Evolutionary conservation across 37 sponge, comb jelly and placozoan species (phyloP), one percentile per base, ranked within the genome.

Genomic region (Axinella damicornis): DNA sequence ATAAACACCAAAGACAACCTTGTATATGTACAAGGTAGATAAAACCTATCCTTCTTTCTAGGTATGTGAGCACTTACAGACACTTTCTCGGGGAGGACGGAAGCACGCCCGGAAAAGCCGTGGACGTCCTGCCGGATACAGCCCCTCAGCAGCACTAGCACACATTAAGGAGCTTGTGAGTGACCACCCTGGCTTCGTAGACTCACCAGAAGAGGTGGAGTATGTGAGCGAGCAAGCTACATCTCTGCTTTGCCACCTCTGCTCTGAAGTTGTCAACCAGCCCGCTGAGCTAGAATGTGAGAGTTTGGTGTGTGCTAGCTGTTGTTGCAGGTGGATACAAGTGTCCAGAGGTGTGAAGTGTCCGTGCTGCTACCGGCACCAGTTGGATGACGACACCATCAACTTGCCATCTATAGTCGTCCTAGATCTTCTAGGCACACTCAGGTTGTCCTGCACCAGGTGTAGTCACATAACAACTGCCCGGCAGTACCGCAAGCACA

Each of bases 301-400:
- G 5, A 32, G 19, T 0, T 13, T 80, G 6, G 57, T 80, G 28
- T 80, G 80, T 67, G 55, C 33, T 13, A 28, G 1, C 12, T 80
- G 80, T 19, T 67, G 68, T n/a, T 53, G 69, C 32, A 60, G 17
- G 65, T 77, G 78, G 78, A 20, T 77, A 62, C 15, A 31, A 11
- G 2, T 35, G 0, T 61, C 39, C 36, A 1, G 24, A 20, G 1
- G 15, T 2, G 38, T 58, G 30, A 36, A 40, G 16, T 77, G 78
- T 34, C 80, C 80, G 16, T 65, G 80, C 80, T 80, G 80, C 57
- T 66, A 80, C 57, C 4, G 1, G 30, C 54, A 13, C 22, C 33
- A 39, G 9, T 4, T 66, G 1, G 36, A 27, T 33, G 33, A 52
- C 69, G 13, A 27, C 25, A 32, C 39, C 0, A 24, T 68, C 33